phyloP scores from a whole-genome alignment of 2,888 invertebrate genomes.

The Euplagia quadripunctaria region DNA sequence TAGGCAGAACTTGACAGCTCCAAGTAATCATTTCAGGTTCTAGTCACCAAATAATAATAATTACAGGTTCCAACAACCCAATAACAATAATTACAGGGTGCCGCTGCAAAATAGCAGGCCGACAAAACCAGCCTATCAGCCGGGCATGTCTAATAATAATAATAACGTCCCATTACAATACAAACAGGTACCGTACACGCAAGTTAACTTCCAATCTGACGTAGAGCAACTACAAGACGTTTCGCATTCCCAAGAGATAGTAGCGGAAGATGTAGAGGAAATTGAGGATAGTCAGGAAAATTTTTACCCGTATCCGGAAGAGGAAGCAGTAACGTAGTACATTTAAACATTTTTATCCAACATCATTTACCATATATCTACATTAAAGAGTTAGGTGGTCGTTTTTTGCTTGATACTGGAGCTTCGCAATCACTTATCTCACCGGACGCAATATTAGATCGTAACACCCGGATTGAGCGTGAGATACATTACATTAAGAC shows the following conservation, averaged over 20 bases:
- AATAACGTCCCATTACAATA: too few relatives aligned
- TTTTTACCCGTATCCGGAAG: not conserved
- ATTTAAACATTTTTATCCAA: not conserved
- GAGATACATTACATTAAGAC: not conserved
- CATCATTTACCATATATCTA: not conserved
- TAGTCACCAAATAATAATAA: too few relatives aligned
- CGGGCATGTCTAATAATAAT: too few relatives aligned
- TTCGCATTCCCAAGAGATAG: not conserved
- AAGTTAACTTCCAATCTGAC: not conserved
- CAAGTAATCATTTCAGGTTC: too few relatives aligned
- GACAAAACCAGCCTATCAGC: too few relatives aligned
- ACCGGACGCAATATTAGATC: not conserved
- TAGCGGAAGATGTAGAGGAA: not conserved
- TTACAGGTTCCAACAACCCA: too few relatives aligned
- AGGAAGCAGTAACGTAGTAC: not conserved
- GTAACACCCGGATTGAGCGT: not conserved
- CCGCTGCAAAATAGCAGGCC: too few relatives aligned
- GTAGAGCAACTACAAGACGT: too few relatives aligned
- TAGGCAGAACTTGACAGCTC: too few relatives aligned
- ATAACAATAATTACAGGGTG: too few relatives aligned
- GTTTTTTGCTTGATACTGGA: not conserved
- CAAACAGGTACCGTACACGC: not conserved
- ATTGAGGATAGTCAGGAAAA: not conserved
- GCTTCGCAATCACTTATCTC: not conserved
- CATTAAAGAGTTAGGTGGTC: not conserved